These are phyloP conservation scores for Triops cancriformis DNA, from an alignment of 1,140 invertebrate species.

Conservation along the genomic window DNA sequence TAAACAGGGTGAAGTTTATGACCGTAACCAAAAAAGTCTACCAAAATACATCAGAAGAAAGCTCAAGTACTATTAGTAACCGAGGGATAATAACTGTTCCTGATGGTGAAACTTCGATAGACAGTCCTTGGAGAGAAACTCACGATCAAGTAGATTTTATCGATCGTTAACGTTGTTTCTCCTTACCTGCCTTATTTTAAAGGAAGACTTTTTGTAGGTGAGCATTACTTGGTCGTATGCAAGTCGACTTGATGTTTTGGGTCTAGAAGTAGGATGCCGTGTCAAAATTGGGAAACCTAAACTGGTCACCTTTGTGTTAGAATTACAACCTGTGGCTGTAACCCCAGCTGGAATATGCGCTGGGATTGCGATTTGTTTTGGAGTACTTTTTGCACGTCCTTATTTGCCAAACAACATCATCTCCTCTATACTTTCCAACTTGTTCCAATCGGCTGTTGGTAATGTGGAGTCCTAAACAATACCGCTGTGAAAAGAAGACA, in stretches of 20 bases:
- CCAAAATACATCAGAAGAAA: too few species aligned
- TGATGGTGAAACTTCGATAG: too few species aligned
- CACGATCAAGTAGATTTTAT: too few species aligned
- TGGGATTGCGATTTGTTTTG: neutral
- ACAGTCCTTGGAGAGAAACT: too few species aligned
- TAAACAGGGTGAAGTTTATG: too few species aligned
- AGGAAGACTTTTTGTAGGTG: neutral
- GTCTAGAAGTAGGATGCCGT: neutral
- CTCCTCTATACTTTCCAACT: neutral
- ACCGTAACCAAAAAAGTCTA: too few species aligned
- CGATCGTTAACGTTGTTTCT: too few species aligned
- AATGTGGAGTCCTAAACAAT: neutral
- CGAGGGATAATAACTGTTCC: too few species aligned
- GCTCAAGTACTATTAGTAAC: too few species aligned
- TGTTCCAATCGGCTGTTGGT: neutral
- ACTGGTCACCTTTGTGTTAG: neutral
- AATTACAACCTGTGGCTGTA: neutral
- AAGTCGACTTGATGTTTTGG: neutral
- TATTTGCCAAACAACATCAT: neutral
- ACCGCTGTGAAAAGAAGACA: neutral
- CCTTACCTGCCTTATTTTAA: too few species aligned
- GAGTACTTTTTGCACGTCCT: neutral
- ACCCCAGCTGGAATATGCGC: neutral
- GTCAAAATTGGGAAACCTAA: neutral
- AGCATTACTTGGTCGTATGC: neutral